These are phyloP conservation scores for Luehdorfia chinensis DNA, from an alignment of 1,140 invertebrate genomes.

Conservation along the genomic window DNA sequence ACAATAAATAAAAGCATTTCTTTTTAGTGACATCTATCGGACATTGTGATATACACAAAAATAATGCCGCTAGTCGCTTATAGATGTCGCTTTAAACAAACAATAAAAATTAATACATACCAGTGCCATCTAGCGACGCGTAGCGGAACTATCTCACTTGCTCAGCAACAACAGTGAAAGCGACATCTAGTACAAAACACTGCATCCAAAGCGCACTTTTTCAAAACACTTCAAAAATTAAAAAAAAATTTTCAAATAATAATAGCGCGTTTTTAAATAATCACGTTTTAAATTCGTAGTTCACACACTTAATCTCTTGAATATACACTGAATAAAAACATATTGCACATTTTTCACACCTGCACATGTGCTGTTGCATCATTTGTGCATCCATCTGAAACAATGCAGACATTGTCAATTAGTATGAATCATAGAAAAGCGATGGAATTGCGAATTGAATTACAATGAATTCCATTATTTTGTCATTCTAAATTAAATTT, in stretches of 20 bases:
- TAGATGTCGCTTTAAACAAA: conserved; percentile 36
- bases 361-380: conserved; percentile 55
- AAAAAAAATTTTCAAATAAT: conserved; percentile 18
- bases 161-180: conserved; percentile 49
- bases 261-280: conserved; percentile 35
- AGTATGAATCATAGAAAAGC: too few relatives aligned
- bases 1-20: too few relatives aligned
- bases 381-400: conserved; percentile 59
- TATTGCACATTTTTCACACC: conserved; percentile 49
- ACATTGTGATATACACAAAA: conserved; percentile 7
- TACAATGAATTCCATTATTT: too few relatives aligned
- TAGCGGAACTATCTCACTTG: conserved; percentile 43
- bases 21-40: conserved; percentile 38
- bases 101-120: conserved; percentile 37
- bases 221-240: conserved; percentile 15
- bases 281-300: conserved; percentile 48
- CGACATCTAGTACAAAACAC: conserved; percentile 62
- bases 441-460: too few relatives aligned
- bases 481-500: too few relatives aligned
- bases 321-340: conserved; percentile 38
- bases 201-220: conserved; percentile 70
- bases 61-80: conserved; percentile 24
- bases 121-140: conserved; percentile 50
- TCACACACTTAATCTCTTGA: conserved; percentile 32
- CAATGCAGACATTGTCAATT: conserved; percentile 32